These are phyloP conservation scores for Helicoverpa zea DNA, from an alignment of 1,140 invertebrate species.

Conservation along the genomic window DNA sequence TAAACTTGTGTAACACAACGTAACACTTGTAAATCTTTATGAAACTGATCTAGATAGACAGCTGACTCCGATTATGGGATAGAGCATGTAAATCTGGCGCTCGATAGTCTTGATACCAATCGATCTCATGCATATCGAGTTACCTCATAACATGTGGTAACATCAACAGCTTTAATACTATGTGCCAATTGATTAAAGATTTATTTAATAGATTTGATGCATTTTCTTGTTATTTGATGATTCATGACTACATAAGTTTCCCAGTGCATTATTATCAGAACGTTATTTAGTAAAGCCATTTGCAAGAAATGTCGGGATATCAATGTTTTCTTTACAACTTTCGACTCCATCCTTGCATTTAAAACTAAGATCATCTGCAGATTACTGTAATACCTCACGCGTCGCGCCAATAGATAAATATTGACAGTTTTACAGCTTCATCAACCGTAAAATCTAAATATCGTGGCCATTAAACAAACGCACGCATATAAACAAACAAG, in stretches of 20 bases:
- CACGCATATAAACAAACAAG: slow-evolving; percentile 42
- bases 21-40: not conserved
- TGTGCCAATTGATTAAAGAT: not conserved
- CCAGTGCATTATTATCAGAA: not conserved
- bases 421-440: slow-evolving; percentile 37
- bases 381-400: slow-evolving; percentile 21
- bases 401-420: slow-evolving; percentile 34
- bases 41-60: slow-evolving; percentile 8
- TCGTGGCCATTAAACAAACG: slow-evolving; percentile 38
- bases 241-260: not conserved
- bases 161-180: not conserved
- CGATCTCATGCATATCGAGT: slow-evolving; percentile 28
- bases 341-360: not conserved
- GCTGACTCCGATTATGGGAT: slow-evolving; percentile 20
- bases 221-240: too few species aligned
- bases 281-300: not conserved
- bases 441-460: slow-evolving; percentile 40
- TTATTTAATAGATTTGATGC: too few species aligned
- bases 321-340: not conserved
- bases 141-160: not conserved
- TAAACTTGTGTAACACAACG: not conserved
- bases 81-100: slow-evolving; percentile 16
- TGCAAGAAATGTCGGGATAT: not conserved
- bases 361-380: not conserved
- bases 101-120: slow-evolving; percentile 1